Evolutionary conservation across 1,140 invertebrate genomes (phyloP).

Genomic region (Trichogramma pretiosum): DNA sequence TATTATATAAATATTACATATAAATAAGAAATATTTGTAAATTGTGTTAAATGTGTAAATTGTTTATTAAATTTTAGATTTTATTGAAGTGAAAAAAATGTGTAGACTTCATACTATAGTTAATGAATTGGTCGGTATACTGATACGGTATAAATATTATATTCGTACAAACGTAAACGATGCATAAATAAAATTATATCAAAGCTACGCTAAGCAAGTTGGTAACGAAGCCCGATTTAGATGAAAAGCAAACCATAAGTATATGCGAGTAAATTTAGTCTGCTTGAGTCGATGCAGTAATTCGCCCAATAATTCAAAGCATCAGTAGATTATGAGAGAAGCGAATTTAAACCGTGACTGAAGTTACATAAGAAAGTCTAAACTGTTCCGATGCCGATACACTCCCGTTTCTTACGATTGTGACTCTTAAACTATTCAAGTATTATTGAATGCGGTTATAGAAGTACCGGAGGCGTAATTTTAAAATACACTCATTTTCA

Average conservation of each 20-base stretch:
- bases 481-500: not conserved
- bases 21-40: slow-evolving; percentile 27
- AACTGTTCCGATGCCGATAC: slow-evolving; percentile 14
- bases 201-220: slow-evolving; percentile 2
- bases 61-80: slow-evolving; percentile 40
- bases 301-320: too few relatives aligned
- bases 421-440: too few relatives aligned
- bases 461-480: too few relatives aligned
- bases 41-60: slow-evolving; percentile 41
- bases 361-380: slow-evolving; percentile 11
- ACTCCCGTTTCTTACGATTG: slow-evolving; percentile 16
- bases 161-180: too few relatives aligned
- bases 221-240: not conserved
- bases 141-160: slow-evolving; percentile 4
- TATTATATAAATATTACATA: slow-evolving; percentile 15
- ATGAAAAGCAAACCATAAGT: too few relatives aligned
- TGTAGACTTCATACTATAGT: not conserved
- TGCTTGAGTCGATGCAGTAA: too few relatives aligned
- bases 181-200: not conserved
- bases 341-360: too few relatives aligned
- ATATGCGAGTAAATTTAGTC: too few relatives aligned
- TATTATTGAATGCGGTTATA: too few relatives aligned
- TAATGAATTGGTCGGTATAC: slow-evolving; percentile 9
- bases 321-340: too few relatives aligned
- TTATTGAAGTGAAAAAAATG: slow-evolving; percentile 27